Conservation (phyloP, 1,140 invertebrate genomes). For the Zaprionus kolodkinae region DNA sequence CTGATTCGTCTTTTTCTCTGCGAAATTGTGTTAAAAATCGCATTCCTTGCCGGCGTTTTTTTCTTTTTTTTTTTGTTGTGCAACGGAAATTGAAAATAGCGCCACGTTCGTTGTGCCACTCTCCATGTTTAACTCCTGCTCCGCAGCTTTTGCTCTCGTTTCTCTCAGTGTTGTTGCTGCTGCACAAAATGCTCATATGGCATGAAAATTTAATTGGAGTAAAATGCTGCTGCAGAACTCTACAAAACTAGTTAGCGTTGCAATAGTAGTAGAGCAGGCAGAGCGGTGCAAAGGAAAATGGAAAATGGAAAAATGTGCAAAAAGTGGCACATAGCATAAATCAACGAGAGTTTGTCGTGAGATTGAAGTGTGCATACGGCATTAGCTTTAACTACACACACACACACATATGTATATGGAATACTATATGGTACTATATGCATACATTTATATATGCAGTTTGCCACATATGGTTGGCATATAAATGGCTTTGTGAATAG, state of each 20-base stretch:
- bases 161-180: slow-evolving; percentile 33
- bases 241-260: slow-evolving; percentile 73
- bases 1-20: slow-evolving; percentile 28
- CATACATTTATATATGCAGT: background rate
- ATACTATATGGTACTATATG: background rate
- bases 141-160: background rate
- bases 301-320: slow-evolving; percentile 20
- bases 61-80: slow-evolving; percentile 39
- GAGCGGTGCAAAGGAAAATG: slow-evolving; percentile 35
- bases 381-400: slow-evolving; percentile 63
- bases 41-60: slow-evolving; percentile 61
- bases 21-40: slow-evolving; percentile 78
- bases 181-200: slow-evolving; percentile 74
- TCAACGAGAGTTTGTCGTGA: slow-evolving; percentile 44
- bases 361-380: slow-evolving; percentile 75
- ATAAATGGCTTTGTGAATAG: slow-evolving; percentile 14
- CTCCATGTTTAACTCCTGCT: slow-evolving; percentile 37
- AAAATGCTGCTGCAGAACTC: slow-evolving; percentile 76
- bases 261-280: slow-evolving; percentile 30
- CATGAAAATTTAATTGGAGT: slow-evolving; percentile 81
- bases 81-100: slow-evolving; percentile 78
- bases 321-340: slow-evolving; percentile 55
- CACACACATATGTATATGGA: slow-evolving; percentile 12
- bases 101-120: slow-evolving; percentile 62
- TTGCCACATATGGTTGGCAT: slow-evolving; percentile 12